Evolutionary conservation across 2,888 invertebrate species (phyloP), one percentile per base, ranked within the genome.

Genomic region (Tenthredo mesomela): DNA sequence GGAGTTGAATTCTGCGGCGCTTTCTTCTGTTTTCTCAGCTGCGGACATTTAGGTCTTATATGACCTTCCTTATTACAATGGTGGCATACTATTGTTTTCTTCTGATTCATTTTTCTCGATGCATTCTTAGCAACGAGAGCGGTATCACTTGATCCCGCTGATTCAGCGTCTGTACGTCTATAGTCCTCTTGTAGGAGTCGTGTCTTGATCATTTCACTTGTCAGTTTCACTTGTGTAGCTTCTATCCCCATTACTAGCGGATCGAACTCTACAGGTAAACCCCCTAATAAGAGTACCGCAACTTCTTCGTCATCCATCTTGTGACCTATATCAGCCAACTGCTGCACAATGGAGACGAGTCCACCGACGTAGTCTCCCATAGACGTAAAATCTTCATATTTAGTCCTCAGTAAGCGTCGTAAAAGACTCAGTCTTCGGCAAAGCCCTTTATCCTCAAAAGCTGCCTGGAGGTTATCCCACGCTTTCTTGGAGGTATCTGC

Each of bases 381-480:
- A 5, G 84, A 85, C 12, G 21, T 43, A 83, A 86, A 85, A 25
- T 86, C 70, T 40, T 82, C 85, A 4, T 84, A 54, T 33, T 82
- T 85, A 1, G 77, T 70, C 37, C 78, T 70, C 10, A 77, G 43
- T 33, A 87, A 54, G 54, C 40, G 85, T 65, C 87, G 47, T 40
- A 87, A 50, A 21, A 87, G 58, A 1, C 86, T 43, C 6, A 87
- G 61, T 15, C 86, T 73, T 12, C 86, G 77, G 82, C 86, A 82
- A 12, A 87, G 85, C n/a, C 87, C 86, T 83, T 87, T 88, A 58
- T 88, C 87, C 58, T 88, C 88, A 75, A 87, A 89, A 1, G 87
- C 87, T 7, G 84, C 87, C 83, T 87, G 86, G n/a, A 88, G 86
- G 0, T 85, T 84, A 43, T 77, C 78, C 87, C 87, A 89, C 15